Evolutionary conservation across 2,113 vertebrate genomes (phyloP).

Genomic region (Carassius carassius): DNA sequence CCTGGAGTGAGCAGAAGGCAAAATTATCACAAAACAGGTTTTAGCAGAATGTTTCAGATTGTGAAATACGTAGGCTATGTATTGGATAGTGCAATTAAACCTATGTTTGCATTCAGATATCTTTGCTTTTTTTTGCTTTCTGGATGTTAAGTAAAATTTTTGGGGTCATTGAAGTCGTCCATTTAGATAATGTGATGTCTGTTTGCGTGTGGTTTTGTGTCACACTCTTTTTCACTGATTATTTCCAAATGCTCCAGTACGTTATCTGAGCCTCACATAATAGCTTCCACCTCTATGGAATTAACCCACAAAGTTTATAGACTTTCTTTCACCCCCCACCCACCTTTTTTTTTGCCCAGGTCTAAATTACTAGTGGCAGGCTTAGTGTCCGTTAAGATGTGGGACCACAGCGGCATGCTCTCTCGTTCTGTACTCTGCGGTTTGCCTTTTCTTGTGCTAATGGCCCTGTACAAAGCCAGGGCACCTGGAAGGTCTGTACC

Average conservation of each 20-base stretch:
- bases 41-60: conserved; percentile 24
- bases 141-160: neutral
- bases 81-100: neutral
- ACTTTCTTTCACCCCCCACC: conserved; percentile 52
- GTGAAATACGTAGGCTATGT: neutral
- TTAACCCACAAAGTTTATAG: conserved; percentile 71
- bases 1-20: neutral
- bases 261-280: conserved; percentile 70
- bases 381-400: conserved; percentile 60
- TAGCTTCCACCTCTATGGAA: conserved; percentile 68
- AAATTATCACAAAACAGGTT: conserved; percentile 6
- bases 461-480: no score
- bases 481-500: no score
- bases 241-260: conserved; percentile 69
- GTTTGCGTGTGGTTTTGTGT: conserved; percentile 55
- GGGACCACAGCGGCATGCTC: no score
- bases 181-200: conserved; percentile 25
- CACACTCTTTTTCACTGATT: conserved; percentile 57
- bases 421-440: no score
- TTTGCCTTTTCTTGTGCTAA: no score
- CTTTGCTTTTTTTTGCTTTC: neutral
- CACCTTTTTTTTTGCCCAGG: conserved; percentile 1
- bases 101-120: conserved; percentile 10
- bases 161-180: neutral
- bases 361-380: conserved; percentile 74